phyloP scores from a whole-genome alignment of 1,140 invertebrate genomes.

The Lordiphosa collinella region DNA sequence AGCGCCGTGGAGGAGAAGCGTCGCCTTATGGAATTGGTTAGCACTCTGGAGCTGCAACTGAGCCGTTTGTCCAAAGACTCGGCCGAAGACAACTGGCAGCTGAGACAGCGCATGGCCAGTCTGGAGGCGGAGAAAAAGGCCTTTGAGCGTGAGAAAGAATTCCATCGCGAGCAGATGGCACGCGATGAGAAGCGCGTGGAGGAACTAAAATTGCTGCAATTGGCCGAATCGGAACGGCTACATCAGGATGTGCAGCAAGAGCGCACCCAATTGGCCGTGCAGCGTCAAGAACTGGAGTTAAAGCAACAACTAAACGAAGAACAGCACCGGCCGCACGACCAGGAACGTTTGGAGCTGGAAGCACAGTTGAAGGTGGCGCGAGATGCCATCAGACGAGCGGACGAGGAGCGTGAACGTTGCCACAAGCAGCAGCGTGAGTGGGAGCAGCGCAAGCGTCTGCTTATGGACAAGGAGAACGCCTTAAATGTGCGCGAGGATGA shows the following conservation, averaged over 20 bases:
- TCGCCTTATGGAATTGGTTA: conserved; percentile 80
- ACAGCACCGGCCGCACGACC: conserved; percentile 57
- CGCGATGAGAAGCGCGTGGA: conserved; percentile 71
- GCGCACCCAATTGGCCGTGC: conserved; percentile 71
- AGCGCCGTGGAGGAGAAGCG: conserved; percentile 80
- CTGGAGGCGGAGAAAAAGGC: conserved; percentile 71
- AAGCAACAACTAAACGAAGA: conserved; percentile 66
- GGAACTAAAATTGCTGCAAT: conserved; percentile 78
- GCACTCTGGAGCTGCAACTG: conserved; percentile 80
- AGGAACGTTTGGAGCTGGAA: conserved; percentile 80
- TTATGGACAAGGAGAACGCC: conserved; percentile 78
- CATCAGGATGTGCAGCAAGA: conserved; percentile 80
- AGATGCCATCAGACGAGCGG: conserved; percentile 79
- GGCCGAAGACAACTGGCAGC: conserved; percentile 79
- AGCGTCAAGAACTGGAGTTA: conserved; percentile 79
- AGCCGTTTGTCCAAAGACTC: conserved; percentile 73
- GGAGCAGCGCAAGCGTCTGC: conserved; percentile 77
- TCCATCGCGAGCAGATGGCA: conserved; percentile 64
- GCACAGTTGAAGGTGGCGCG: conserved; percentile 80
- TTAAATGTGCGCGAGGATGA: conserved; percentile 77
- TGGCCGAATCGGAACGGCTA: conserved; percentile 79
- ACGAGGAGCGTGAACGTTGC: conserved; percentile 79
- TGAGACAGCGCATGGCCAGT: conserved; percentile 76
- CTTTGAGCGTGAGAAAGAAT: conserved; percentile 80
- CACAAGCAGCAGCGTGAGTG: conserved; percentile 78